Conservation (phyloP, 1,140 invertebrate species). For the Drosophila busckii region DNA sequence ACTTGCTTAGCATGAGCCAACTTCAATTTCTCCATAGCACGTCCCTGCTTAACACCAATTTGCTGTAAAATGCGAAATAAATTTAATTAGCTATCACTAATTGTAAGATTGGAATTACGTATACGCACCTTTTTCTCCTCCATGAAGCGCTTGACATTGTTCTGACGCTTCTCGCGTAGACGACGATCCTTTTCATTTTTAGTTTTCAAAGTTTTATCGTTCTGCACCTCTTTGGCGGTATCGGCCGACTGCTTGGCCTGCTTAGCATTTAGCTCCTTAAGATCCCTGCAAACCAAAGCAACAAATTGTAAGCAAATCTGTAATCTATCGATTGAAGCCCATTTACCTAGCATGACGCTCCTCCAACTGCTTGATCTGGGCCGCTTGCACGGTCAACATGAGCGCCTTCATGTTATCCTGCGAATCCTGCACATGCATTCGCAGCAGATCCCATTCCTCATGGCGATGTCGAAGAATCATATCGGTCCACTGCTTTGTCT, state of each 20-base stretch:
- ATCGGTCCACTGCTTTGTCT: slow-evolving; percentile 96
- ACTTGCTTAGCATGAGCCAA: slow-evolving; percentile 95
- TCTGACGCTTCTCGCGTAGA: slow-evolving; percentile 97
- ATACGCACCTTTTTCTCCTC: slow-evolving; percentile 92
- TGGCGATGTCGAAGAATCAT: slow-evolving; percentile 92
- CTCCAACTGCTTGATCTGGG: slow-evolving; percentile 94
- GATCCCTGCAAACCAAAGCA: slow-evolving; percentile 83
- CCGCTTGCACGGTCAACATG: slow-evolving; percentile 89
- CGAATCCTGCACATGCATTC: slow-evolving; percentile 91
- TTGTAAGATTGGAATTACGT: neutral
- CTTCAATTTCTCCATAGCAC: slow-evolving; percentile 96
- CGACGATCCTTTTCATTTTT: slow-evolving; percentile 97
- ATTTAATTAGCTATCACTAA: no score
- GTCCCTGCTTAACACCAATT: slow-evolving; percentile 91
- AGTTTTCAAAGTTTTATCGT: slow-evolving; percentile 97
- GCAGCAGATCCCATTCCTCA: slow-evolving; percentile 93
- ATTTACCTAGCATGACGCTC: slow-evolving; percentile 91
- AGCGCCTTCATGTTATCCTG: slow-evolving; percentile 91
- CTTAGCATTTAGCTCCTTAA: slow-evolving; percentile 96
- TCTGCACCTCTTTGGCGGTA: slow-evolving; percentile 95
- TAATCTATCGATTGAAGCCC: no score
- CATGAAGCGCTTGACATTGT: slow-evolving; percentile 99
- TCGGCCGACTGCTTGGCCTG: slow-evolving; percentile 98
- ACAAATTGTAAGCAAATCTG: neutral
- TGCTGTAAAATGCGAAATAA: slow-evolving; percentile 80